Evolutionary conservation across 2,888 invertebrate species (phyloP).

Genomic region (Tetropium fuscum): DNA sequence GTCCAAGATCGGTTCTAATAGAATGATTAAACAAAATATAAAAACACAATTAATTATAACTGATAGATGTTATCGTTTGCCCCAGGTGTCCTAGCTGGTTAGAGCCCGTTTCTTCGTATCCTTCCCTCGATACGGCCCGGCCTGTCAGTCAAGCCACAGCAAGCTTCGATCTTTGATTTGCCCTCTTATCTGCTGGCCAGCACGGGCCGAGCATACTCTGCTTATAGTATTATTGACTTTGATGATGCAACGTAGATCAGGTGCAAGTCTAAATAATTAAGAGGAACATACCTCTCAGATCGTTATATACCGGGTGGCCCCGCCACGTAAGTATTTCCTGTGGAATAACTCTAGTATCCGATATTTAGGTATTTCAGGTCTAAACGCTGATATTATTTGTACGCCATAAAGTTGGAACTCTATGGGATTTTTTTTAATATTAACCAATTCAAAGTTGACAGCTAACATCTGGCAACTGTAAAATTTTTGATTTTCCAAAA

Average conservation of each 20-base stretch:
- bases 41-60: constrained; percentile 67
- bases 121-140: constrained; percentile 53
- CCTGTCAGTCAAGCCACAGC: constrained; percentile 58
- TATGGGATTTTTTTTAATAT: too few relatives aligned
- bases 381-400: too few relatives aligned
- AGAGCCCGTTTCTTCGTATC: constrained; percentile 35
- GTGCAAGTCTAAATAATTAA: neutral
- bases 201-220: constrained; percentile 34
- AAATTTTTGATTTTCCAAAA: too few relatives aligned
- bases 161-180: constrained; percentile 56
- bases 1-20: constrained; percentile 61
- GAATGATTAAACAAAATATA: constrained; percentile 67
- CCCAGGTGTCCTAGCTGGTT: constrained; percentile 63
- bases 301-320: too few relatives aligned
- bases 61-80: constrained; percentile 64
- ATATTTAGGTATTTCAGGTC: too few relatives aligned
- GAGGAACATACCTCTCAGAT: too few relatives aligned
- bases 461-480: too few relatives aligned
- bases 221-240: constrained; percentile 21
- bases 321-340: too few relatives aligned
- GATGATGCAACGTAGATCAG: constrained; percentile 14
- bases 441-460: too few relatives aligned
- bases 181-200: constrained; percentile 46
- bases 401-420: too few relatives aligned
- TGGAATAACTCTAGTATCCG: too few relatives aligned